Evolutionary conservation across 1,140 invertebrate species (phyloP), one percentile per base, ranked within the genome.

Genomic region (Anastrepha obliqua): DNA sequence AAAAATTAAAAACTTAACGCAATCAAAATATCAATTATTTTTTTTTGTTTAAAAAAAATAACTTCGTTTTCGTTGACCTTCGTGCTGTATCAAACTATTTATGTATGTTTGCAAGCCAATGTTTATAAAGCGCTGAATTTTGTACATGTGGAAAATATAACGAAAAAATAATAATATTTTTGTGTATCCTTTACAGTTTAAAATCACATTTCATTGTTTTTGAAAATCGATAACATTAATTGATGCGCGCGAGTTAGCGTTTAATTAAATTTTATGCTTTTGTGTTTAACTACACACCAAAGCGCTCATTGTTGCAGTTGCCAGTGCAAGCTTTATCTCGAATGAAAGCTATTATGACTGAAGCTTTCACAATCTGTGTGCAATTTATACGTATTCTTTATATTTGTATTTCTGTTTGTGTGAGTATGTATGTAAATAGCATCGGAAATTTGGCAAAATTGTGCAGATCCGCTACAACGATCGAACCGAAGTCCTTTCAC

Each of bases 181-280:
- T 51, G 70, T 78, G 47, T 78, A n/a, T 78, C 17, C 6, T 81
- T 81, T 58, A 58, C 74, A 51, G 20, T 62, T 86, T 86, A 86
- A 86, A 86, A 86, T 86, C 85, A 86, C 85, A 86, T 86, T 86
- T 86, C 55, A 86, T 86, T 86, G 59, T 59, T 86, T 86, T 81
- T 81, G 15, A n/a, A 81, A 20, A 4, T 20, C 15, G 8, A 44
- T 62, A 20, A 17, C 17, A n/a, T 64, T 86, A 42, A 42, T 86
- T 86, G 39, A 44, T 86, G 55, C 39, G n/a, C 7, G 29, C 15
- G 5, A 20, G 3, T 67, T 81, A 81, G 17, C n/a, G 11, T 47
- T 47, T 17, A 29, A 47, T 17, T 81, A 55, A 6, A 55, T 55
- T 81, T 11, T 55, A 15, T 20, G 42, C 29, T 81, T 20, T 58